Evolutionary conservation across 1,140 invertebrate species (phyloP), one percentile per base, ranked within the genome.

Genomic region (Nixonia krombeini): DNA sequence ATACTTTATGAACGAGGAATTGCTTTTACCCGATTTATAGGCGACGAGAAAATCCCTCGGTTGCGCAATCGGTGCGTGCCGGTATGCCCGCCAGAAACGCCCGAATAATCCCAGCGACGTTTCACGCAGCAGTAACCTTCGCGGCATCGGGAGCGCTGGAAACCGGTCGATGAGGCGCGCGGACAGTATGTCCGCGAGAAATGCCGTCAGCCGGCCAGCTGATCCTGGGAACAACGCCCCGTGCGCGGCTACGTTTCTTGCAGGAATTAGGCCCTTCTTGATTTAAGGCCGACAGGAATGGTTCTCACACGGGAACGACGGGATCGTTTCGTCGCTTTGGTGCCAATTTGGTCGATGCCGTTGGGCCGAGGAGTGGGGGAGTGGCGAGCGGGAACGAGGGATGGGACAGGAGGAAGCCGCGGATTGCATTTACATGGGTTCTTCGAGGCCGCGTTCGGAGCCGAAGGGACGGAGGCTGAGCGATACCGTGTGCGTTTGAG

Each of bases 221-320:
- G 83, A 85, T 85, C 83, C 80, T 85, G 83, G 81, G 83, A 85
- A 85, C 80, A 81, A 82, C 81, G 78, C 74, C 79, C 74, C 72
- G 71, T 55, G 65, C 72, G 28, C 21, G 37, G 26, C 31, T 15
- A 66, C 49, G 65, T 76, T 83, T 84, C 79, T 83, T 83, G 81
- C 74, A 65, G 74, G 77, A 84, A 84, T 85, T 81, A 83, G 82
- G 75, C 72, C 72, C 75, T 73, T 33, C 75, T 84, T 83, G 82
- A 84, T 84, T 82, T 83, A 82, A 82, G 71, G 52, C 76, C 78
- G 73, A 74, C 74, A 65, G 72, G 17, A 68, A 64, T 52, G 70
- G 76, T 83, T 83, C 82, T 84, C 81, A 81, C 82, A 82, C 71
- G 75, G 56, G 53, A 63, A 58, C 67, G 69, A 64, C 55, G 28